Conservation (phyloP, 2,888 invertebrate species). For the Drosophila pseudotalamancana region DNA sequence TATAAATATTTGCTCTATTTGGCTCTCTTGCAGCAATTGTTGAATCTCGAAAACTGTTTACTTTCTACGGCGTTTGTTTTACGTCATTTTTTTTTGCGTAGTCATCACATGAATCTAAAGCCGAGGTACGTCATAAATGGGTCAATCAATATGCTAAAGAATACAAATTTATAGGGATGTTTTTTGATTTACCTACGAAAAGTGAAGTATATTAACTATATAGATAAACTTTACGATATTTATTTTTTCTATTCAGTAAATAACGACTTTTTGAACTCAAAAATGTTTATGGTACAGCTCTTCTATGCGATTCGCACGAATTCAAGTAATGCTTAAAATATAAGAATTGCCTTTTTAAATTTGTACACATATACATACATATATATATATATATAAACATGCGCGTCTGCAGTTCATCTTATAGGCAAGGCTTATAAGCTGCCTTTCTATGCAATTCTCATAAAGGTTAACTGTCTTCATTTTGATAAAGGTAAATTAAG, state of each 20-base stretch:
- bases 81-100: conserved; percentile 17
- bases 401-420: too few relatives aligned
- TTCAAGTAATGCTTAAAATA: background rate
- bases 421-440: too few relatives aligned
- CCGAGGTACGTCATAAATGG: conserved; percentile 16
- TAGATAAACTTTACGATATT: too few relatives aligned
- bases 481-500: too few relatives aligned
- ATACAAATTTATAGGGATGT: background rate
- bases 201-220: too few relatives aligned
- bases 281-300: background rate
- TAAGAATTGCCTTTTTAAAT: background rate
- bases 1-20: conserved; percentile 53
- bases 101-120: conserved; percentile 8
- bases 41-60: conserved; percentile 48
- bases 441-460: too few relatives aligned
- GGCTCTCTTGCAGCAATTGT: conserved; percentile 26
- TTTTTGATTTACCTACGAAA: too few relatives aligned
- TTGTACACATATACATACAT: too few relatives aligned
- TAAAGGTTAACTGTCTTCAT: too few relatives aligned
- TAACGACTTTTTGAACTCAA: too few relatives aligned
- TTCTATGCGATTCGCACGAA: background rate
- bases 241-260: too few relatives aligned
- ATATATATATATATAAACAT: too few relatives aligned
- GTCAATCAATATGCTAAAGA: conserved; percentile 9
- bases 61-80: conserved; percentile 49